Evolutionary conservation across 1,140 invertebrate species (phyloP).

Genomic region (Camponotus floridanus): DNA sequence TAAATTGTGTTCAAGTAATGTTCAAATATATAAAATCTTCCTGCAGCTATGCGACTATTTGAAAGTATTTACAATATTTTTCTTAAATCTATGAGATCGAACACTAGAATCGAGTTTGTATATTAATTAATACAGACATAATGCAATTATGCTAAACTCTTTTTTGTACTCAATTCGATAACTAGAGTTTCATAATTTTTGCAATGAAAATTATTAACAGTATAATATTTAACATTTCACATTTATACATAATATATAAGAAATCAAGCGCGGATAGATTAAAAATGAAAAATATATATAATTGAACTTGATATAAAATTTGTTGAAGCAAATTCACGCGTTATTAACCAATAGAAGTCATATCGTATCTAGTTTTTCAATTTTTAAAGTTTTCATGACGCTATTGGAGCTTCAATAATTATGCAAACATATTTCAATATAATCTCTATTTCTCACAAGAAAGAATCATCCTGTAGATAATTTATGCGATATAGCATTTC

Average conservation of each 20-base stretch:
- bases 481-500: not conserved
- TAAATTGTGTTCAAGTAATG: not conserved
- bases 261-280: conserved; percentile 42
- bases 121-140: not conserved
- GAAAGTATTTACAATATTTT: not conserved
- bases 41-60: not conserved
- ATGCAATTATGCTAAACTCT: not conserved
- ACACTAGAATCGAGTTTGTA: not conserved
- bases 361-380: not conserved
- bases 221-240: conserved; percentile 47
- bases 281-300: not conserved
- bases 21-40: not conserved
- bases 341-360: not conserved
- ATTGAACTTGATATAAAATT: not conserved
- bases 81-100: not conserved
- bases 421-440: conserved; percentile 6
- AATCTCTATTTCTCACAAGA: not conserved
- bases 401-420: not conserved
- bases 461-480: not conserved
- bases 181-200: conserved; percentile 56
- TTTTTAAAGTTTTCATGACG: not conserved
- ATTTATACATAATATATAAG: conserved; percentile 54
- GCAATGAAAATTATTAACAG: conserved; percentile 61
- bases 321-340: not conserved
- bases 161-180: conserved; percentile 10